Evolutionary conservation across 2,113 vertebrate species (phyloP), one percentile per base, ranked within the genome.

Genomic region (Fulica atra): DNA sequence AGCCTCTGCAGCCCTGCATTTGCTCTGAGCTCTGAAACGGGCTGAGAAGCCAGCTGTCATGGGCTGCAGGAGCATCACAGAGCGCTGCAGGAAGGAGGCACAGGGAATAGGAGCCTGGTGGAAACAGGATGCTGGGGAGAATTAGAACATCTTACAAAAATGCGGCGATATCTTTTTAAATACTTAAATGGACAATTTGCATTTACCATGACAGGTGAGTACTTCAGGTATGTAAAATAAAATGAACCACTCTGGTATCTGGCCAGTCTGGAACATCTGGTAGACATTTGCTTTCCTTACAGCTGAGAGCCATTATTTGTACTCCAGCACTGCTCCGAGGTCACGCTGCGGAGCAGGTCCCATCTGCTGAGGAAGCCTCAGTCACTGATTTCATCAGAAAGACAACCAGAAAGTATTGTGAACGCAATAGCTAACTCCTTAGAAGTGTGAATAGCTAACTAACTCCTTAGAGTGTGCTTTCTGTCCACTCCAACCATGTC

Each of bases 201-300:
- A 0, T 29, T 81, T 48, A 48, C 33, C 33, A 4, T 0, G 7
- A 71, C 59, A 92, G n/a, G 23, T 5, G 0, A 86, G 70, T 31
- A 83, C 86, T 26, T 80, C 64, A 68, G 51, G 68, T 83, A 83
- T 7, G 8, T 10, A n/a, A 46, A 88, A 59, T 54, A 61, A 50
- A 38, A 6, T 0, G 13, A 91, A 57, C 20, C 29, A 10, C 6
- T 33, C 20, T 80, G 56, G 16, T 56, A 20, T 23, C 38, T 64
- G 79, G 23, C 76, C 71, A 54, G 29, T 4, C 74, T 36, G 35
- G 63, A 69, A 63, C 50, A 80, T 86, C 46, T 88, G 50, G 79
- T 9, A 36, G 36, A 33, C 57, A 53, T 54, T 54, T 8, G 4
- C 65, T 66, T 70, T 24, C 42, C 33, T 4, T 56, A 38, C 42